Base-by-base conservation (phyloP, 2,888 invertebrate genomes). In the Phoenoteleia sp. region DNA sequence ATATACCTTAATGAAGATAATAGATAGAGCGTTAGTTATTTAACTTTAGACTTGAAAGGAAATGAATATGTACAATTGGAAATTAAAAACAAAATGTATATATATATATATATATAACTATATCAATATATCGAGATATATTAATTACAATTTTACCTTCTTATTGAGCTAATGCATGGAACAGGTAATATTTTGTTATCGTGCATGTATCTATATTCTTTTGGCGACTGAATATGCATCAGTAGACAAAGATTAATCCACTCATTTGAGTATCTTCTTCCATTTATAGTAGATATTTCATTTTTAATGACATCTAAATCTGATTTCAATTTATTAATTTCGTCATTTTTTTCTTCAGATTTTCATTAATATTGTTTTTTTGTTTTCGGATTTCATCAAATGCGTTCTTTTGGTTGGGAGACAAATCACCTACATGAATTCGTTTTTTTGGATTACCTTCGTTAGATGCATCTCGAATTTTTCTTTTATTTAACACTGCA, bases 211-310 rank as follows among this genome's bases (percentile, higher is more conserved):
- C 15, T 9, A n/a, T 62, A 62, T 3, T 42, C 0, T 9, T 42
- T 62, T 15, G 39, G 60, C 0, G 60, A 62, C 7, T 17, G 49
- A 29, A 66, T 66, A 21, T 66, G 33, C 47, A 66, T 11, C 15
- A 66, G 33, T 49, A 66, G 49, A n/a, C 29, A 66, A 17, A 66
- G 6, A 47, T 49, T 2, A 49, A 66, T 17, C 66, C 66, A 66
- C n/a, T 49, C 66, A 33, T 66, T 13, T 3, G 49, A 66, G 13
- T 49, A 33, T 49, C 66, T 17, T 33, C 49, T 66, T 21, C 66
- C 66, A 19, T 9, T 60, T 52, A 5, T n/a, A 5, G 49, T 15
- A 13, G 49, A 52, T 2, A 52, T 25, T 3, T n/a, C n/a, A n/a
- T n/a, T n/a, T n/a, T n/a, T n/a, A n/a, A n/a, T n/a, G n/a, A n/a